Conservation (phyloP, 2,888 invertebrate species). For the Stenolophus ochropezus region DNA sequence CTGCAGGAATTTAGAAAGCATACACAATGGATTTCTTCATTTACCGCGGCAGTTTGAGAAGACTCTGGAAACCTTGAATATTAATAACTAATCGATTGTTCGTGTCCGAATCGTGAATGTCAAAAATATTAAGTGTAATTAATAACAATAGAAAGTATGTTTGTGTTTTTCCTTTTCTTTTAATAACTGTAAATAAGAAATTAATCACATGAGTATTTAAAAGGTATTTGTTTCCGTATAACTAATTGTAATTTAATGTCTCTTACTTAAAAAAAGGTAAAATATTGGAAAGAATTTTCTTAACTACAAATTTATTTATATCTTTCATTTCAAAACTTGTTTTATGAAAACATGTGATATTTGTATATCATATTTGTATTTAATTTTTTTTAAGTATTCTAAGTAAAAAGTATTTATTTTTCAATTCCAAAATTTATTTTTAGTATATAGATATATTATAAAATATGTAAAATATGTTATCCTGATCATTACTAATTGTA, state of each 20-base stretch:
- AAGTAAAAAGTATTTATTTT: no score
- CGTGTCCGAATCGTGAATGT: constrained; percentile 25
- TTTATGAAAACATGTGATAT: no score
- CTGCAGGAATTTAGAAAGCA: constrained; percentile 32
- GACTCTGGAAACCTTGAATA: background rate
- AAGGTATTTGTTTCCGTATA: background rate
- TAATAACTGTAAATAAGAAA: background rate
- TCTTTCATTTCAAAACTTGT: no score
- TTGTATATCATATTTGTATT: no score
- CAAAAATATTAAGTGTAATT: constrained; percentile 23
- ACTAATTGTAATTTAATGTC: background rate
- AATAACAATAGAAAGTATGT: background rate
- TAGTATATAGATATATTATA: no score
- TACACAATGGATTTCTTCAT: constrained; percentile 31
- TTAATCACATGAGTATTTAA: background rate
- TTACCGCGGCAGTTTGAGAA: background rate
- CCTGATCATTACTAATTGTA: no score
- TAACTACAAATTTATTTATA: no score
- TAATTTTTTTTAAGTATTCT: no score
- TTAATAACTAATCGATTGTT: constrained; percentile 1
- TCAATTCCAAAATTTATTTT: no score
- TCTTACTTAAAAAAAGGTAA: background rate
- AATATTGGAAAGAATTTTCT: background rate
- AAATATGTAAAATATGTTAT: no score
- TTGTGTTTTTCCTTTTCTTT: constrained; percentile 4